Evolutionary conservation across 2,888 invertebrate species (phyloP), one percentile per base, ranked within the genome.

Genomic region (Chirona hameri): DNA sequence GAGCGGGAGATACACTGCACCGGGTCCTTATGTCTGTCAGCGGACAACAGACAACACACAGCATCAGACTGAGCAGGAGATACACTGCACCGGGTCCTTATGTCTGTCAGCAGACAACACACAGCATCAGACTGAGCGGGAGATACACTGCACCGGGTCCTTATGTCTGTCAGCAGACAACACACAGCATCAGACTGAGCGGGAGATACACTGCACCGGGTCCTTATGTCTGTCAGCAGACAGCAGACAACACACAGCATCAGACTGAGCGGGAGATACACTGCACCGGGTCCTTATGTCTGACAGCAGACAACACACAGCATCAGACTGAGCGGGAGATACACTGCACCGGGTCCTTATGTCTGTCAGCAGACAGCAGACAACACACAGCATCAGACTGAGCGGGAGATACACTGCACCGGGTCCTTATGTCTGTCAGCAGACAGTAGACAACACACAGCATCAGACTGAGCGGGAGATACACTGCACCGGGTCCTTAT

Each of bases 221-320:
- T 99, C 99, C 88, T 94, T 93, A 87, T 99, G 99, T 0, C 98
- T 99, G 88, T 83, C 52, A 18, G 52, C 52, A 52, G 39, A 39
- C 39, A 39, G 7, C 39, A 39, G n/a, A n/a, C n/a, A n/a, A n/a
- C n/a, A n/a, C 39, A 39, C 85, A 99, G 90, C 87, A 96, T 94
- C 87, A 94, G 94, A 0, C 96, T 94, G 0, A 95, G 91, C 3
- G 99, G 99, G 95, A 91, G 87, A 99, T 90, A 87, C 97, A 96
- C 88, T 99, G 98, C 81, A 99, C 93, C 0, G 97, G 93, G 90
- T 99, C 99, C 88, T 94, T 93, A 87, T 99, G 99, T 0, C 98
- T 99, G 88, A 39, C 39, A 39, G 39, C 39, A 39, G 39, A 39
- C 39, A 39, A 39, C 39, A 39, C 39, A 39, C 85, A 99, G 90